Percentiles rank a stretch among this genome's conserved stretches.
These are phyloP conservation scores for Ischnura elegans DNA, from an alignment of 2,888 invertebrate genomes.

Conservation along the genomic window DNA sequence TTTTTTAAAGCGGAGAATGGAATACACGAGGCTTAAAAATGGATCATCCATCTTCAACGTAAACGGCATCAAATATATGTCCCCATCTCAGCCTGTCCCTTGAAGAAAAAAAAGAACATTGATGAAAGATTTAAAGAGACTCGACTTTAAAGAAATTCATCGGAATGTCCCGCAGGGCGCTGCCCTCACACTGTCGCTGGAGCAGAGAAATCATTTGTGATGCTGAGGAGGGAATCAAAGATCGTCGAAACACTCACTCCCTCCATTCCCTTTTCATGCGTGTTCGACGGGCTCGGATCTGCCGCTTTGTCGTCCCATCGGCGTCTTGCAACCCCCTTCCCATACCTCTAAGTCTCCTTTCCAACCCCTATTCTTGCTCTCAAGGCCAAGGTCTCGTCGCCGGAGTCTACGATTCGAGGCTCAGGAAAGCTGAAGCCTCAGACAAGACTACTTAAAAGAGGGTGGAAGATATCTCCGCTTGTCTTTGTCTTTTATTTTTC, in stretches of 20 bases:
- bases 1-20: too few relatives aligned
- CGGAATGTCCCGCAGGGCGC: neutral
- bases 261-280: too few relatives aligned
- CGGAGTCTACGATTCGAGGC: conserved; percentile 7
- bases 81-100: too few relatives aligned
- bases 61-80: too few relatives aligned
- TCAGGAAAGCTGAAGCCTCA: neutral
- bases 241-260: too few relatives aligned
- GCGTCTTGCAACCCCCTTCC: neutral
- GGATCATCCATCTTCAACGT: too few relatives aligned
- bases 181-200: neutral
- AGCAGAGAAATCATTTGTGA: neutral
- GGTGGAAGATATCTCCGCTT: neutral
- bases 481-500: too few relatives aligned
- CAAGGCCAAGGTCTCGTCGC: conserved; percentile 15
- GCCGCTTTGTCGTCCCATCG: neutral
- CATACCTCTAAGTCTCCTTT: neutral
- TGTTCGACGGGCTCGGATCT: neutral
- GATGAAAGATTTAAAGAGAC: neutral
- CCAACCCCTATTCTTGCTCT: neutral
- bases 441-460: too few relatives aligned
- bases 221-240: neutral
- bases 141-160: neutral
- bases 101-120: too few relatives aligned
- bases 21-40: too few relatives aligned